Evolutionary conservation across 2,888 invertebrate species (phyloP).

Genomic region (Alviniconcha strummeri): DNA sequence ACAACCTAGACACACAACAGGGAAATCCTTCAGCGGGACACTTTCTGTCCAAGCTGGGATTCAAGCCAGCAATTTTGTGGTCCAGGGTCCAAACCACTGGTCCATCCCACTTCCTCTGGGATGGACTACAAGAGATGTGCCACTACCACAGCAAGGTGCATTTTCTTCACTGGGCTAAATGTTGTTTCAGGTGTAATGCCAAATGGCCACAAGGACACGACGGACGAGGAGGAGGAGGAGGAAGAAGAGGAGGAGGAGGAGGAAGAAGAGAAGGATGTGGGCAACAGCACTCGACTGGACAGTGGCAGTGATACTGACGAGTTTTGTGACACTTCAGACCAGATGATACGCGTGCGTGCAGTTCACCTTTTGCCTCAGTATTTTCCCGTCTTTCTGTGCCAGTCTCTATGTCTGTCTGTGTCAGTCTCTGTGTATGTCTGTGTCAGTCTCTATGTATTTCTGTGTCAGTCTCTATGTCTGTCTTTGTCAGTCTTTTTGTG

Average conservation of each 20-base stretch:
- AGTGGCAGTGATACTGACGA: constrained; percentile 63
- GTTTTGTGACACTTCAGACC: constrained; percentile 69
- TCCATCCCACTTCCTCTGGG: too few species aligned
- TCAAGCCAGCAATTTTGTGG: too few species aligned
- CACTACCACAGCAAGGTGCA: background rate
- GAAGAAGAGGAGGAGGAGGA: constrained; percentile 16
- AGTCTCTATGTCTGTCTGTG: background rate
- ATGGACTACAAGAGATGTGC: too few species aligned
- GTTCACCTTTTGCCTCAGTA: too few species aligned
- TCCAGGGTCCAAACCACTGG: too few species aligned
- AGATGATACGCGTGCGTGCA: constrained; percentile 52
- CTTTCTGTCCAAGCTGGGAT: too few species aligned
- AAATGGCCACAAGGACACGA: background rate
- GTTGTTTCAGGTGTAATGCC: background rate
- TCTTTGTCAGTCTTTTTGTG: background rate
- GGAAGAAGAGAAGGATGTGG: constrained; percentile 28
- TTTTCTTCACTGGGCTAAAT: background rate
- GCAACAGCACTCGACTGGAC: background rate
- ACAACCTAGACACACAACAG: too few species aligned
- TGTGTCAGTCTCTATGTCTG: background rate
- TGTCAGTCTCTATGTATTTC: background rate
- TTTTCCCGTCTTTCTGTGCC: background rate
- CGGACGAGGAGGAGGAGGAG: background rate
- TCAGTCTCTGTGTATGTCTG: background rate
- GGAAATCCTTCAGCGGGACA: too few species aligned